Percentiles rank a stretch among this genome's conserved stretches.
phyloP scores from a whole-genome alignment of 2,797 vertebrate species.

The Sebastolobus altivelis region DNA sequence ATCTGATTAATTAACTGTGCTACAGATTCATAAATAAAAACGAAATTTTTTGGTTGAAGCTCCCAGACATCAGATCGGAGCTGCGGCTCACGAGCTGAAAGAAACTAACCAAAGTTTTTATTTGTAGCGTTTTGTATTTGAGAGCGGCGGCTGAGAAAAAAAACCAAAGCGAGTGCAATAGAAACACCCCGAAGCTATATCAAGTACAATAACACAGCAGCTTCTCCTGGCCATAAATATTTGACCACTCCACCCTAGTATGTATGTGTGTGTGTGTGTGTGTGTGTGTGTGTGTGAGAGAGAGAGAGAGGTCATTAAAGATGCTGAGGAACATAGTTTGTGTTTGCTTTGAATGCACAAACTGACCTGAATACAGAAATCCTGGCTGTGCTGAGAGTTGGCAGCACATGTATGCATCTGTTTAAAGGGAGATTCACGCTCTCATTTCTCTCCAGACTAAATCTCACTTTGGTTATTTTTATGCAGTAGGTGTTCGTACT shows the following conservation, averaged over 20 bases:
- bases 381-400: conserved; percentile 31
- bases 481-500: neutral
- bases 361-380: conserved; percentile 75
- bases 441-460: neutral
- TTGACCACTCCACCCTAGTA: conserved; percentile 65
- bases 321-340: conserved; percentile 74
- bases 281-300: conserved; percentile 7
- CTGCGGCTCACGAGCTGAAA: neutral
- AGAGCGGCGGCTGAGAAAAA: conserved; percentile 30
- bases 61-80: neutral
- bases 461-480: conserved; percentile 26
- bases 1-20: conserved; percentile 8
- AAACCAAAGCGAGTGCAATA: conserved; percentile 49
- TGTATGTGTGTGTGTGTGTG: conserved; percentile 11
- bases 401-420: conserved; percentile 61
- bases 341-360: conserved; percentile 76
- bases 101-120: conserved; percentile 26
- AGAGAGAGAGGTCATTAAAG: conserved; percentile 69
- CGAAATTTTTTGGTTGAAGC: neutral
- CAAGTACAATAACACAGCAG: conserved; percentile 75
- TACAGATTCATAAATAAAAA: neutral
- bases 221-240: conserved; percentile 77
- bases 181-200: conserved; percentile 73
- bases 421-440: conserved; percentile 27
- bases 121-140: conserved; percentile 66